Base-by-base conservation (phyloP, 2,797 vertebrate species). In the Tinamus major region DNA sequence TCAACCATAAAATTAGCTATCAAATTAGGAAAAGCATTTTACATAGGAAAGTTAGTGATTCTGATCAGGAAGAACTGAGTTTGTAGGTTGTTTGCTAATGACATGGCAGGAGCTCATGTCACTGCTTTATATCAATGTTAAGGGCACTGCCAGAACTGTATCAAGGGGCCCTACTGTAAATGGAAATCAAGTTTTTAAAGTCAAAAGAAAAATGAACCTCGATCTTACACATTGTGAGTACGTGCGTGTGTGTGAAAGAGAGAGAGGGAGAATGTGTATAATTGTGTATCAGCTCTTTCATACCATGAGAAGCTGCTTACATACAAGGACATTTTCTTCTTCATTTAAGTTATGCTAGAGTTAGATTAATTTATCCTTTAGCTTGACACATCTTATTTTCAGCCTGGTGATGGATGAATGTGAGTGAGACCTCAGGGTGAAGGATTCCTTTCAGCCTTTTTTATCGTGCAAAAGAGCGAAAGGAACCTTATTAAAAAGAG, bases 371-470 rank as follows among this genome's bases (percentile, higher is more conserved):
- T 64, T n/a, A 64, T 75, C 53, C 48, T 70, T 56, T 59, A 75
- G 16, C 9, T 85, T 63, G 85, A 84, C 15, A 70, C n/a, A n/a
- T 63, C 48, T 94, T 75, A 78, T 68, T 86, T 90, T 70, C 90
- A 46, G 70, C 29, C 71, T 1, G 3, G 35, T 42, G 48, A 78
- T 42, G 65, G 18, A 92, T 1, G 0, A 71, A 83, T 31, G 20
- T 13, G 61, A 93, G 46, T 15, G 39, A 64, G 42, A 80, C 27
- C 39, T 80, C 33, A 59, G 65, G 35, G 7, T 55, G n/a, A 83
- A 92, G 46, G 44, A 84, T 62, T 84, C 29, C 19, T 90, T 81
- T 81, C 44, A 76, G 33, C 4, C 21, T 56, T 80, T 37, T 70
- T 63, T 80, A 26, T 19, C 69, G 68, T 33, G 39, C 23, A 67